These are phyloP conservation scores for Cotesia typhae DNA, from an alignment of 1,140 invertebrate genomes.

Conservation along the genomic window DNA sequence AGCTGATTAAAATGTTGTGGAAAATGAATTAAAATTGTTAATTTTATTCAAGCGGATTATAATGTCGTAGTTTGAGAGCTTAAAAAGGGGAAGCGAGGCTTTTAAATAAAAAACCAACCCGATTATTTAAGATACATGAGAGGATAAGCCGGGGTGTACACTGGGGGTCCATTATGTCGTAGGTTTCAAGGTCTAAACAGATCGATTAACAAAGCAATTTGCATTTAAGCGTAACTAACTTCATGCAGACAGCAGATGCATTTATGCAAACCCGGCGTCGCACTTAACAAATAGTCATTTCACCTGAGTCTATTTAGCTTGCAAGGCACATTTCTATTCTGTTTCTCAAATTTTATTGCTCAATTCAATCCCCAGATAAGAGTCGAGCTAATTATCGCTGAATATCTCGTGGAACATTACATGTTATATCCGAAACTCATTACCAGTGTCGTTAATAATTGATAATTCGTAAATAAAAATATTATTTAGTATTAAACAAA, in stretches of 20 bases:
- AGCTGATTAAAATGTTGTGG: too few relatives aligned
- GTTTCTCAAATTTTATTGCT: conserved; percentile 37
- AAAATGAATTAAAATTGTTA: too few relatives aligned
- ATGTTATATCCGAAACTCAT: too few relatives aligned
- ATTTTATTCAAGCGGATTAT: too few relatives aligned
- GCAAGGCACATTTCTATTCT: conserved; percentile 36
- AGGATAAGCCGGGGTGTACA: conserved; percentile 24
- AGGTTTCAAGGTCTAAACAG: conserved; percentile 41
- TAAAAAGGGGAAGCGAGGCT: too few relatives aligned
- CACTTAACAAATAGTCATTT: conserved; percentile 50
- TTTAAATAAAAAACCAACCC: conserved; percentile 6
- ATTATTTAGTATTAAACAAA: too few relatives aligned
- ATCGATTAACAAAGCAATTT: conserved; percentile 53
- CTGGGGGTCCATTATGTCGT: conserved; percentile 37
- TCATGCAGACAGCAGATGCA: conserved; percentile 54
- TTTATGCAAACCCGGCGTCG: conserved; percentile 54
- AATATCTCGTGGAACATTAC: neutral
- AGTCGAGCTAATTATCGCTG: neutral
- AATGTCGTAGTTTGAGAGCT: too few relatives aligned
- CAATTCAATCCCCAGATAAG: neutral
- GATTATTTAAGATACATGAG: conserved; percentile 35
- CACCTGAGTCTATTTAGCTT: conserved; percentile 46
- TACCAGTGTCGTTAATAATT: too few relatives aligned
- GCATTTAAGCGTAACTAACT: conserved; percentile 66
- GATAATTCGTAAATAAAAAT: too few relatives aligned